Conservation (phyloP, 2,113 vertebrate species). For the Corythaeola cristata region DNA sequence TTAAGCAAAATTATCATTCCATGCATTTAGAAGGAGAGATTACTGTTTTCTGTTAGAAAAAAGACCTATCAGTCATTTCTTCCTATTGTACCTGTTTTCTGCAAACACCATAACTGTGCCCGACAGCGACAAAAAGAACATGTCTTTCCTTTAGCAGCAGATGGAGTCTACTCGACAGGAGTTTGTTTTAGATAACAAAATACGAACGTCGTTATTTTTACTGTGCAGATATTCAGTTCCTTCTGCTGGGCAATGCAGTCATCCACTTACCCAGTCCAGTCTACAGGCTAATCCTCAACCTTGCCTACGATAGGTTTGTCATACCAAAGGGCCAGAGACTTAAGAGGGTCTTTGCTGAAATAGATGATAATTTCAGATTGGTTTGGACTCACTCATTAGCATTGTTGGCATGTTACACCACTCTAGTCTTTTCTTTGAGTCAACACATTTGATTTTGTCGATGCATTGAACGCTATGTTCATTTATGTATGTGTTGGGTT, state of each 20-base stretch:
- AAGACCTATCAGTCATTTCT: not conserved
- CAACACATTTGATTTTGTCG: not conserved
- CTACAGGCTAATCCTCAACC: not conserved
- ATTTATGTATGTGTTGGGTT: not conserved
- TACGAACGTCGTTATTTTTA: not conserved
- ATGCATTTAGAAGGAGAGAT: not conserved
- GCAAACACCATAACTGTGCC: not conserved
- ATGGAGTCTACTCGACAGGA: not conserved
- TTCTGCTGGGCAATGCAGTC: not conserved
- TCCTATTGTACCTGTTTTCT: not conserved
- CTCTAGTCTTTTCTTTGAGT: not conserved
- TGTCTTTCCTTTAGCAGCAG: not conserved
- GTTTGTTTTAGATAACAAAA: not conserved
- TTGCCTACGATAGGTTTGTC: not conserved
- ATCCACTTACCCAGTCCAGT: not conserved
- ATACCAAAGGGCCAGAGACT: not conserved
- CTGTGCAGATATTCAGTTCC: not conserved
- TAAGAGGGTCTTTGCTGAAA: not conserved
- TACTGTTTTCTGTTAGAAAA: not conserved
- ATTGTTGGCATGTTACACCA: not conserved
- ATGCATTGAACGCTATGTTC: not conserved
- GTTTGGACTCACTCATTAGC: not conserved
- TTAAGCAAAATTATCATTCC: not conserved
- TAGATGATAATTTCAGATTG: not conserved
- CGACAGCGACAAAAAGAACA: not conserved